Percentiles rank a stretch among this genome's conserved stretches.
Evolutionary conservation across 2,113 vertebrate species (phyloP).

Genomic region (Camelus dromedarius): DNA sequence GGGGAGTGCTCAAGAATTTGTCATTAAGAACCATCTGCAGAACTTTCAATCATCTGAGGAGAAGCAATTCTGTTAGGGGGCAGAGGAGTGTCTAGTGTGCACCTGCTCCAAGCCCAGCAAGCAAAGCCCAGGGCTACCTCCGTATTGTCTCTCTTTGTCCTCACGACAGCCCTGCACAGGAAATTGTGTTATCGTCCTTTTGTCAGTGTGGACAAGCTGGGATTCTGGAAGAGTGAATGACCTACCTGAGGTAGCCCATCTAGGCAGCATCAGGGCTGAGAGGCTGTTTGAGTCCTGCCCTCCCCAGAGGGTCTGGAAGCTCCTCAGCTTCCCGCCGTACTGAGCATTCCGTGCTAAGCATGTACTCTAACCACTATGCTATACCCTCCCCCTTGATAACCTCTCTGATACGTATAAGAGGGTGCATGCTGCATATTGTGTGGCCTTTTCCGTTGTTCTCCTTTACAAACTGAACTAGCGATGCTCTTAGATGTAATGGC

Average conservation of each 20-base stretch:
- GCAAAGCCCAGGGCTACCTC: rapidly evolving
- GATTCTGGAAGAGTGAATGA: neutral
- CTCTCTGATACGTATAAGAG: no score
- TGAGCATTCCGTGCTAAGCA: neutral
- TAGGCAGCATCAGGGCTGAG: neutral
- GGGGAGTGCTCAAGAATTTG: neutral
- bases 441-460: no score
- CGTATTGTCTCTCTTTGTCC: neutral
- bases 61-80: neutral
- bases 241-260: rapidly evolving
- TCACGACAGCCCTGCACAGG: no score
- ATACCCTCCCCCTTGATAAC: no score
- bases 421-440: neutral
- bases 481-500: neutral
- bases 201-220: neutral
- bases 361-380: no score
- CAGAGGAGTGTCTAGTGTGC: no score
- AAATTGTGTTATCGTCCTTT: neutral
- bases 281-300: neutral
- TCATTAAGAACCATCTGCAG: neutral
- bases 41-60: neutral
- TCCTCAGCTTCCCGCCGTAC: neutral
- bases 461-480: neutral
- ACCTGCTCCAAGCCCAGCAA: neutral
- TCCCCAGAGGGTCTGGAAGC: neutral